phyloP scores from a whole-genome alignment of 2,888 invertebrate species.

The Zaprionus lineosus region DNA sequence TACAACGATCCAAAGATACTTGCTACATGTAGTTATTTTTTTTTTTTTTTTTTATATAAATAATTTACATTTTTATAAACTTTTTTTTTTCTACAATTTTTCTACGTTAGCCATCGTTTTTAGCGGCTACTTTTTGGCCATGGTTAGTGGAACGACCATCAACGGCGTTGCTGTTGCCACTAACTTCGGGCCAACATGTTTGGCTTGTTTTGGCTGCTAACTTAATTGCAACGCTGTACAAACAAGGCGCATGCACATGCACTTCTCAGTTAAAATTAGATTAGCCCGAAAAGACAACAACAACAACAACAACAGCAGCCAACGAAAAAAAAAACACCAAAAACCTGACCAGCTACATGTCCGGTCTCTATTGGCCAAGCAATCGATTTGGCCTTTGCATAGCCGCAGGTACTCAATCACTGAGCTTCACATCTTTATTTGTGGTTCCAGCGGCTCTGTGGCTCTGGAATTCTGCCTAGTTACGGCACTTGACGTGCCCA shows the following conservation, averaged over 20 bases:
- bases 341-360: constrained; percentile 27
- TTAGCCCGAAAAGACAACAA: constrained; percentile 64
- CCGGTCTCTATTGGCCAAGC: constrained; percentile 27
- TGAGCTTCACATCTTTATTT: constrained; percentile 38
- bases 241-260: constrained; percentile 56
- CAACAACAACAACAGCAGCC: too few species aligned
- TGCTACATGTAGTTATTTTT: constrained; percentile 32
- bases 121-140: constrained; percentile 62
- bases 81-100: constrained; percentile 54
- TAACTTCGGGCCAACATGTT: constrained; percentile 63
- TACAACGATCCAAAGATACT: constrained; percentile 33
- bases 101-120: constrained; percentile 55
- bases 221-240: constrained; percentile 56
- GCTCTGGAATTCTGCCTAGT: constrained; percentile 27
- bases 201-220: constrained; percentile 65
- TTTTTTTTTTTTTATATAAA: constrained; percentile 4
- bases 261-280: constrained; percentile 72
- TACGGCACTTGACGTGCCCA: constrained; percentile 36
- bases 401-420: not conserved
- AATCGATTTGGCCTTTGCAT: not conserved
- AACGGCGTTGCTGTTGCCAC: constrained; percentile 28
- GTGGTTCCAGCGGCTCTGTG: too few species aligned
- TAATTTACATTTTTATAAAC: constrained; percentile 13
- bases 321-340: too few species aligned
- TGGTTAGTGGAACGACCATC: constrained; percentile 63